A percentile compares a stretch with the other conserved stretches of the same genome.
Evolutionary conservation across 1,140 invertebrate genomes (phyloP).

Genomic region (Drosophila sp.): DNA sequence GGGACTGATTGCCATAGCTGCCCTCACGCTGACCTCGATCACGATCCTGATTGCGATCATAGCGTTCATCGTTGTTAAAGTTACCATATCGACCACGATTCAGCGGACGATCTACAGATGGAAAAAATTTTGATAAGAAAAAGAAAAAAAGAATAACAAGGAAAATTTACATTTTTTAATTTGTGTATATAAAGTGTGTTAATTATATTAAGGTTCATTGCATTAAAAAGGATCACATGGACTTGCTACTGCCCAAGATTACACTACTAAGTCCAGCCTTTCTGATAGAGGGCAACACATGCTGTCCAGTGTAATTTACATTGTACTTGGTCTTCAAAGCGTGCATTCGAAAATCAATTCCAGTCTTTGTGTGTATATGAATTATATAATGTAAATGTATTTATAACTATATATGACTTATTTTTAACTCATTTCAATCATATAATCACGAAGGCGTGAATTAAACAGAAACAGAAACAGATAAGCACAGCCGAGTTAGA

Average conservation of each 20-base stretch:
- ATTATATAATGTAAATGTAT: not conserved
- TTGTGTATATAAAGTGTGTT: not conserved
- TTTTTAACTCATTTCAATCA: not conserved
- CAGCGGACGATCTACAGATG: conserved; percentile 69
- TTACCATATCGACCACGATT: conserved; percentile 84
- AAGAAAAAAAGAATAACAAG: not conserved
- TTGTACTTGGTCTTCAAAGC: not conserved
- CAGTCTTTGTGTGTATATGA: not conserved
- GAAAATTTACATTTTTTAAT: conserved; percentile 1
- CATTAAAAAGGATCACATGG: conserved; percentile 18
- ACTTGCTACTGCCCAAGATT: conserved; percentile 26
- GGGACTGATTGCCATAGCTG: conserved; percentile 83
- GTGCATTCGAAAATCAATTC: not conserved
- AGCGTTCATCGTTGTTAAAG: conserved; percentile 81
- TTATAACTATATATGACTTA: conserved; percentile 3
- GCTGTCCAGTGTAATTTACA: conserved; percentile 9
- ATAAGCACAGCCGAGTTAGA: not conserved
- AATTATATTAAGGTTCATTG: conserved; percentile 1
- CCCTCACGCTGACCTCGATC: conserved; percentile 80
- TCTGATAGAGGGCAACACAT: conserved; percentile 24
- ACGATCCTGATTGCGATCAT: conserved; percentile 76
- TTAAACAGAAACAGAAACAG: conserved; percentile 12
- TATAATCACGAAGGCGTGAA: conserved; percentile 6
- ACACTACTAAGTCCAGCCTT: conserved; percentile 29
- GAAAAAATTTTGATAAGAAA: not conserved